phyloP scores from a whole-genome alignment of 2,113 vertebrate genomes.

The Hemiscyllium ocellatum region DNA sequence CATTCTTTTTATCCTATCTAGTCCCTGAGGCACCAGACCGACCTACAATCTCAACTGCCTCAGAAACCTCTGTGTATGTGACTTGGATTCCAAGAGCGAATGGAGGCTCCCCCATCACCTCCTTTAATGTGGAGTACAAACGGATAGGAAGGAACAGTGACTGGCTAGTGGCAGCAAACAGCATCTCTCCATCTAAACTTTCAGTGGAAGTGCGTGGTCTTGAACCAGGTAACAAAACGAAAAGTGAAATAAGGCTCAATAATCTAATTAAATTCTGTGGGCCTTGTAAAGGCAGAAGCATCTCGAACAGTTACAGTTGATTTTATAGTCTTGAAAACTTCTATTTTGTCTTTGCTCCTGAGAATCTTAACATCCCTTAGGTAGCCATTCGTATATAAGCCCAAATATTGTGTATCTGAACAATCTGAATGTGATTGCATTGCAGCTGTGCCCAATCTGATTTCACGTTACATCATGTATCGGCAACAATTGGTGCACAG shows the following conservation, averaged over 20 bases:
- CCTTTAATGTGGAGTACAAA: constrained; percentile 88
- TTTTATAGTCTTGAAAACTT: not conserved
- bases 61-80: constrained; percentile 87
- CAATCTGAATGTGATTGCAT: not conserved
- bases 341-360: not conserved
- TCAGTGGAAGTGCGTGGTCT: constrained; percentile 89
- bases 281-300: not conserved
- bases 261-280: not conserved
- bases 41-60: constrained; percentile 83
- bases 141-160: constrained; percentile 65
- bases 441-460: not conserved
- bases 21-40: constrained; percentile 91
- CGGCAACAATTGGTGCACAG: not conserved
- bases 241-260: not conserved
- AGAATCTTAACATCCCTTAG: not conserved
- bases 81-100: constrained; percentile 94
- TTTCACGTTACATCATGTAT: not conserved
- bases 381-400: not conserved
- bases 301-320: not conserved
- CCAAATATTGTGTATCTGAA: not conserved
- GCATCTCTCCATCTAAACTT: constrained; percentile 87
- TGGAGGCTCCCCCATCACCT: constrained; percentile 88
- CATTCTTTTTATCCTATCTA: constrained; percentile 43
- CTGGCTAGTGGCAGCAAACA: constrained; percentile 80
- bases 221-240: constrained; percentile 71